Percentiles rank a stretch among this genome's conserved stretches.
Evolutionary conservation across 2,113 vertebrate species (phyloP).

Genomic region (Bos javanicus): DNA sequence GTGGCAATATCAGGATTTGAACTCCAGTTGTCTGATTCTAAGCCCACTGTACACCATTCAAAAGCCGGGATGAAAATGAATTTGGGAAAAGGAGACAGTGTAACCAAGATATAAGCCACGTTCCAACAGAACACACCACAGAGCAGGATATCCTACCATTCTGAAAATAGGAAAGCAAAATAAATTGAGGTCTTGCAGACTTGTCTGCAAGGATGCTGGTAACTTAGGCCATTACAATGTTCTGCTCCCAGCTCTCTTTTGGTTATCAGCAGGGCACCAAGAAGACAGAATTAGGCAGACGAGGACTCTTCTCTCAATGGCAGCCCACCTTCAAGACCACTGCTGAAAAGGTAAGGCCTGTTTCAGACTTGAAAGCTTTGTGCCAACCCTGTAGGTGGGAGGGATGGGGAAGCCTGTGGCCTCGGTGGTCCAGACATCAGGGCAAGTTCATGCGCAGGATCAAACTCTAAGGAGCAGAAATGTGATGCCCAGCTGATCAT

Average conservation of each 20-base stretch:
- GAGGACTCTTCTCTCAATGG: background rate
- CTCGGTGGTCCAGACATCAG: rapidly evolving
- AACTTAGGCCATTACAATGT: background rate
- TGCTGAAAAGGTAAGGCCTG: background rate
- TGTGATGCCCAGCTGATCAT: background rate
- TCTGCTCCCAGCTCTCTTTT: background rate
- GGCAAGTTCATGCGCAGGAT: background rate
- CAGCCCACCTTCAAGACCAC: rapidly evolving
- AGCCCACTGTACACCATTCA: background rate
- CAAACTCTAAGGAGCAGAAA: background rate
- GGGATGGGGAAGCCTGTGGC: rapidly evolving
- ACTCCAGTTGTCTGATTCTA: background rate
- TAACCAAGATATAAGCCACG: background rate
- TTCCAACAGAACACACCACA: background rate
- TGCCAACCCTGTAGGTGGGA: no score
- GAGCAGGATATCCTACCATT: rapidly evolving
- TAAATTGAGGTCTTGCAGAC: background rate
- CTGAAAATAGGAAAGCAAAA: background rate
- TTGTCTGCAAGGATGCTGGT: background rate
- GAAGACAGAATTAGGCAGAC: background rate
- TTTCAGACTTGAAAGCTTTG: background rate
- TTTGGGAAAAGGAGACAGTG: background rate
- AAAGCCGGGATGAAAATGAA: background rate
- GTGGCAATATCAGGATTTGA: background rate
- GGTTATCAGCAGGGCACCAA: background rate